Base-by-base conservation (phyloP, 1,140 invertebrate genomes). In the Diploscapter pachys region DNA sequence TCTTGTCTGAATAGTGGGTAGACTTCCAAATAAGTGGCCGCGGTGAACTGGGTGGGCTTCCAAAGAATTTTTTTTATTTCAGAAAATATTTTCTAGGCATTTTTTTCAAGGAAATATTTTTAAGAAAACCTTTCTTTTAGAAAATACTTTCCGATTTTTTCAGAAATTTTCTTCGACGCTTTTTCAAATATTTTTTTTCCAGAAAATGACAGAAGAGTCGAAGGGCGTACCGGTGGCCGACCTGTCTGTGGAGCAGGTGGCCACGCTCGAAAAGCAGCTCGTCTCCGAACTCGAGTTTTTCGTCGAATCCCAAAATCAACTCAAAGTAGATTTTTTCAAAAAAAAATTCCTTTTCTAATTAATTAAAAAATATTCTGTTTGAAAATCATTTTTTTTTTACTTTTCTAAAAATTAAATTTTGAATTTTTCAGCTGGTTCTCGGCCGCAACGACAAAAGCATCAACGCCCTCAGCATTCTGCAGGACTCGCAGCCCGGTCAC, bases 401-500 rank as follows among this genome's bases (percentile, higher is more conserved):
- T 63, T 63, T 72, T 54, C 48, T 53, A 63, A 5, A 57, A 52
- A 55, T 5, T 51, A 55, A 52, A 68, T 6, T 50, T 48, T 65
- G 6, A 65, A 56, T 59, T 67, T 62, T 74, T 5, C 66, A 74
- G 73, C 51, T 3, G 11, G 57, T 74, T 49, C 3, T 74, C 3
- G 9, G 56, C 3, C 52, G 64, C 48, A 74, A 74, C 50, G 73
- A 74, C n/a, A 74, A 74, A 59, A 74, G 73, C 48, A 69, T 74
- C 49, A 31, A 57, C 4, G 73, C 73, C 3, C 50, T 74, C 50
- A 56, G 70, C 0, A 57, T 59, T 53, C 53, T 74, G 3, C 59
- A 67, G 6, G 63, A 51, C 5, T 53, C 57, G 4, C 50, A 51
- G 3, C 52, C 73, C 11, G 71, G 82, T 51, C 79, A 84, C 64